Evolutionary conservation across 2,113 vertebrate genomes (phyloP).

Genomic region (Nicator chloris): DNA sequence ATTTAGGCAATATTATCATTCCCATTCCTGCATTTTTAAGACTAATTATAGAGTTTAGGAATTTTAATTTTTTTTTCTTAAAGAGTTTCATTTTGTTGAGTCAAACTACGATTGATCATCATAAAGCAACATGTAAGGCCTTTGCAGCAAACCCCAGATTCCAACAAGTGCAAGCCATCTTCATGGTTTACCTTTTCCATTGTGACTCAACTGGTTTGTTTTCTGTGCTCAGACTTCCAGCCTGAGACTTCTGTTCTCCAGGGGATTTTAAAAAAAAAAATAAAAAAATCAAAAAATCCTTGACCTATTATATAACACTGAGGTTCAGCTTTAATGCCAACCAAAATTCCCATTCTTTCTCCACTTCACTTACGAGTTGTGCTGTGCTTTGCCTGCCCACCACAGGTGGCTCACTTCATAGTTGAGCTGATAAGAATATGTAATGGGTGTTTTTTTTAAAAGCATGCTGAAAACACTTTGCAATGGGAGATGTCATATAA

Average conservation of each 20-base stretch:
- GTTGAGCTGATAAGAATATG: background rate
- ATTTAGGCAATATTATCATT: background rate
- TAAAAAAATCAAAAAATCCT: background rate
- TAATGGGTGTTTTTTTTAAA: background rate
- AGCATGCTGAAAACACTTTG: background rate
- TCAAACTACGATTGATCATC: background rate
- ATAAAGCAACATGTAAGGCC: background rate
- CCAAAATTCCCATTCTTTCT: background rate
- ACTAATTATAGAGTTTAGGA: background rate
- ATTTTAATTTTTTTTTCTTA: background rate
- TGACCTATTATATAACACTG: background rate
- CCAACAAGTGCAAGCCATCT: background rate
- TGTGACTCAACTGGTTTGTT: background rate
- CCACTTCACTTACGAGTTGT: background rate
- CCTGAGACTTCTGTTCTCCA: background rate
- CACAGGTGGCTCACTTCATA: background rate
- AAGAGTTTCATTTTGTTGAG: background rate
- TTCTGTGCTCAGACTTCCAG: background rate
- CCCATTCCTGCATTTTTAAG: background rate
- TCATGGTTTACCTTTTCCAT: background rate
- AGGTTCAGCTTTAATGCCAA: background rate
- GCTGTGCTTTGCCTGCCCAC: background rate
- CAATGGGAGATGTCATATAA: background rate
- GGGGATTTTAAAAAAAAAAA: background rate
- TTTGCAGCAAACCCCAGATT: background rate